A percentile compares a stretch with the other conserved stretches of the same genome.
Evolutionary conservation across 2,797 vertebrate species (phyloP).

Genomic region (Sciaenops ocellatus): DNA sequence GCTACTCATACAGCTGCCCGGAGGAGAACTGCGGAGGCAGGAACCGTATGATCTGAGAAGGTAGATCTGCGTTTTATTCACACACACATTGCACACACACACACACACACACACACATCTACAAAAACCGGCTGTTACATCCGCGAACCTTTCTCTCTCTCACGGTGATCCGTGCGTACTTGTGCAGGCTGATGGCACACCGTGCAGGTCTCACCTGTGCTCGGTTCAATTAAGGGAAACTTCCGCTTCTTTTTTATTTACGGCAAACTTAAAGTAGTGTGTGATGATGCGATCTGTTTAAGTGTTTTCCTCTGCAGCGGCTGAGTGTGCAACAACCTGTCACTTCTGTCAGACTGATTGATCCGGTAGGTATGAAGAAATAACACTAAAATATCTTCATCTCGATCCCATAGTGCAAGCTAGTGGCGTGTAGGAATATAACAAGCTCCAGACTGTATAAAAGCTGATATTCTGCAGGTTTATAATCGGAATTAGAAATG

Average conservation of each 20-base stretch:
- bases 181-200: constrained; percentile 13
- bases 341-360: not conserved
- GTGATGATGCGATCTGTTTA: rapidly evolving
- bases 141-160: not conserved
- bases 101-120: not conserved
- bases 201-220: constrained; percentile 55
- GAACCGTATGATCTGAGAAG: constrained; percentile 55
- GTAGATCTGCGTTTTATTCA: constrained; percentile 36
- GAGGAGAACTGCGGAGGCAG: not conserved
- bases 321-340: not conserved
- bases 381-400: not conserved
- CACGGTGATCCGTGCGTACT: not conserved
- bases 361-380: not conserved
- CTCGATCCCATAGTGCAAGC: not conserved
- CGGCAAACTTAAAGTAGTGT: not conserved
- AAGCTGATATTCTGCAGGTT: not conserved
- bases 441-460: not conserved
- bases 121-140: not conserved
- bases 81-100: not conserved
- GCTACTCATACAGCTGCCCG: too few species aligned
- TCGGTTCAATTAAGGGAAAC: constrained; percentile 45
- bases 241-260: constrained; percentile 20
- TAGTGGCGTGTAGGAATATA: not conserved
- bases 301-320: not conserved
- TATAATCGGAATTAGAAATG: not conserved